These are phyloP conservation scores for Sturmia bella DNA, from an alignment of 2,888 invertebrate species.

Conservation along the genomic window DNA sequence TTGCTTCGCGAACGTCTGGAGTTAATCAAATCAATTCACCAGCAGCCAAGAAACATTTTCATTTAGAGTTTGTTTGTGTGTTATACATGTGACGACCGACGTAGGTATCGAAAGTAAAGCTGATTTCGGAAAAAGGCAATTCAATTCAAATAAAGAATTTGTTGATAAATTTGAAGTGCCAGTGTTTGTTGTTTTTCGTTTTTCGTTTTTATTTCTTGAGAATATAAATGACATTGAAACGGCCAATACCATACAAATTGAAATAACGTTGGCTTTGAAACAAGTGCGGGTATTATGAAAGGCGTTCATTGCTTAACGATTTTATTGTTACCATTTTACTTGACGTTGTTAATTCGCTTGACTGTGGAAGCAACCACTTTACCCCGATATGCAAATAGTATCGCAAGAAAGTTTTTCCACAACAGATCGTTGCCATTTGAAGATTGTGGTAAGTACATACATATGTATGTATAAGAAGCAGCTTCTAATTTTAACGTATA, in stretches of 20 bases:
- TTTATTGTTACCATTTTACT: constrained; percentile 40
- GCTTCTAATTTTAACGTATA: too few species aligned
- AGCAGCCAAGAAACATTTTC: background rate
- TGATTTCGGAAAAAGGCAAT: background rate
- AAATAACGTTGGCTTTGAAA: constrained; percentile 11
- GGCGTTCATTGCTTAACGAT: constrained; percentile 57
- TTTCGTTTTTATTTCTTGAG: constrained; percentile 3
- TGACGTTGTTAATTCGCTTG: background rate
- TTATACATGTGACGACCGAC: too few species aligned
- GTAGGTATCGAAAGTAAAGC: too few species aligned
- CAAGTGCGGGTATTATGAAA: constrained; percentile 27
- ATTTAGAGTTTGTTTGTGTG: background rate
- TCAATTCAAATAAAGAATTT: constrained; percentile 9
- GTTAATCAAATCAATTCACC: constrained; percentile 20
- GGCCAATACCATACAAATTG: background rate
- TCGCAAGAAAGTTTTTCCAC: constrained; percentile 62
- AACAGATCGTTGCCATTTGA: constrained; percentile 75
- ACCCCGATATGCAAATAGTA: constrained; percentile 31
- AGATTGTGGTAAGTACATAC: constrained; percentile 76
- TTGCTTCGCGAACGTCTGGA: constrained; percentile 45
- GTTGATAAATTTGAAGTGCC: constrained; percentile 26
- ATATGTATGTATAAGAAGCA: too few species aligned
- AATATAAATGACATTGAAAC: constrained; percentile 38
- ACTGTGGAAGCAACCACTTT: constrained; percentile 22
- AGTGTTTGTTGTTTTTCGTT: background rate